Evolutionary conservation across 2,888 invertebrate species (phyloP).

Genomic region (Leptinotarsa haldemani): DNA sequence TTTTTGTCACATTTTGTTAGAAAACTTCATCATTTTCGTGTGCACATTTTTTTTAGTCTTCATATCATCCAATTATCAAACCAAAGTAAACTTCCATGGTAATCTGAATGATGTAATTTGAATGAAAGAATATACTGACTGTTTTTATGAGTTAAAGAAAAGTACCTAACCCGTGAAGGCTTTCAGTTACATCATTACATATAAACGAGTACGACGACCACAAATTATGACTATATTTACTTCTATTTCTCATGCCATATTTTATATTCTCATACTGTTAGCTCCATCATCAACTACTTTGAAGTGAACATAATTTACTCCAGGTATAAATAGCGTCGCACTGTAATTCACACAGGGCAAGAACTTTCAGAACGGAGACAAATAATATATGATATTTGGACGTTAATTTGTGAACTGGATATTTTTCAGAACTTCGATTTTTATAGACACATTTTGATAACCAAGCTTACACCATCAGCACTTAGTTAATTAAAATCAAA

Average conservation of each 20-base stretch:
- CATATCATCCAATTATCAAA: neutral
- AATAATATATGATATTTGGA: neutral
- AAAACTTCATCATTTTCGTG: no score
- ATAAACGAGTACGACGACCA: constrained; percentile 23
- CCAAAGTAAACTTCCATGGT: constrained; percentile 1
- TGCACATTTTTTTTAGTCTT: neutral
- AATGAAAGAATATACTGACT: constrained; percentile 35
- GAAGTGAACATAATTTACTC: constrained; percentile 13
- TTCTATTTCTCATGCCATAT: constrained; percentile 23
- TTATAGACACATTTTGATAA: no score
- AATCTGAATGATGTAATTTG: constrained; percentile 21
- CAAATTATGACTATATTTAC: constrained; percentile 32
- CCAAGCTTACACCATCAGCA: no score
- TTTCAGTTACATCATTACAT: constrained; percentile 30
- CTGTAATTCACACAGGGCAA: neutral
- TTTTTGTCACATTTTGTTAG: no score
- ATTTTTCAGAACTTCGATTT: no score
- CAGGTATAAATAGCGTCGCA: constrained; percentile 18
- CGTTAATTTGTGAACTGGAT: no score
- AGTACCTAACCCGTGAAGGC: constrained; percentile 29
- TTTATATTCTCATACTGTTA: constrained; percentile 24
- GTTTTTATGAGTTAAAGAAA: constrained; percentile 27
- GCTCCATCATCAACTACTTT: constrained; percentile 16
- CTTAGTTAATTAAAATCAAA: no score
- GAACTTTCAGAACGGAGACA: neutral